These are phyloP conservation scores for Epistrophe grossulariae DNA, from an alignment of 2,888 invertebrate species.

Conservation along the genomic window DNA sequence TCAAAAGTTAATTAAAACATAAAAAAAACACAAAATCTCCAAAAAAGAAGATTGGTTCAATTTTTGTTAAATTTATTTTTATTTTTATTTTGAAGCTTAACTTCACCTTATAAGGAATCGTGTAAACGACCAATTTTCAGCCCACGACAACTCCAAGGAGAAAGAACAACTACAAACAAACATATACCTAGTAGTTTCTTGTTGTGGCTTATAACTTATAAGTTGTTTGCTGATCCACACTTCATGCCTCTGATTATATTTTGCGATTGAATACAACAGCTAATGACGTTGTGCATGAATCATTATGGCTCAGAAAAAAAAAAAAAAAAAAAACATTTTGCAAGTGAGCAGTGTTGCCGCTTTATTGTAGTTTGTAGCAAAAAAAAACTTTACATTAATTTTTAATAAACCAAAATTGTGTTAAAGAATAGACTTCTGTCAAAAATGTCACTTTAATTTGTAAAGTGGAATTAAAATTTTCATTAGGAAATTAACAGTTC, in stretches of 20 bases:
- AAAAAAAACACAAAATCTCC: not conserved
- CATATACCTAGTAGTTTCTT: conserved; percentile 59
- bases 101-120: conserved; percentile 60
- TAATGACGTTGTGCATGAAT: conserved; percentile 50
- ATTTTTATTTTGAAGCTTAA: conserved; percentile 38
- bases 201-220: conserved; percentile 19
- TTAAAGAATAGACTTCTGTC: too few species aligned
- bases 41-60: conserved; percentile 49
- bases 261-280: conserved; percentile 37
- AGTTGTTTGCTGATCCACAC: conserved; percentile 41
- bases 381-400: too few species aligned
- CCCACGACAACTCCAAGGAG: conserved; percentile 57
- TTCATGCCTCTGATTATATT: conserved; percentile 15
- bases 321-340: too few species aligned
- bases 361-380: not conserved
- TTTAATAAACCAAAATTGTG: too few species aligned
- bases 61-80: not conserved
- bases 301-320: conserved; percentile 35
- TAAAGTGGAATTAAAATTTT: too few species aligned
- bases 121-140: conserved; percentile 70
- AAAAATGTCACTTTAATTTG: too few species aligned
- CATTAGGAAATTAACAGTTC: too few species aligned
- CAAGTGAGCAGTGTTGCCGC: not conserved
- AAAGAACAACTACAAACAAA: not conserved
- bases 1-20: conserved; percentile 23